phyloP scores from a whole-genome alignment of 2,888 invertebrate genomes.

The Cryptocephalus moraei region DNA sequence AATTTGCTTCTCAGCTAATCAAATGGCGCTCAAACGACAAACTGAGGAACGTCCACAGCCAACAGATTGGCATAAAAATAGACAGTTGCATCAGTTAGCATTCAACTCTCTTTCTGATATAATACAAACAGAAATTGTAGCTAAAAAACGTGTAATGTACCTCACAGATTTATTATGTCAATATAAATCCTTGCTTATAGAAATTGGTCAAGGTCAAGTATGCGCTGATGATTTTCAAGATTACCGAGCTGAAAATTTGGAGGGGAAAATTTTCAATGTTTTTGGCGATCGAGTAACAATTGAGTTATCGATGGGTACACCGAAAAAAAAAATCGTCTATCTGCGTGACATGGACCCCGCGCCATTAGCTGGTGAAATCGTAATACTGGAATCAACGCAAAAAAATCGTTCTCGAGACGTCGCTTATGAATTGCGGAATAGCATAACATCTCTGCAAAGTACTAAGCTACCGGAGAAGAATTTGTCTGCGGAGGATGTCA shows the following conservation, averaged over 20 bases:
- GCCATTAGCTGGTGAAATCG: conserved; percentile 2
- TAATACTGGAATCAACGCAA: conserved; percentile 1
- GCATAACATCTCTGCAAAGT: conserved; percentile 1
- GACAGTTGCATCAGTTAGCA: conserved; percentile 4
- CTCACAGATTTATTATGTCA: conserved; percentile 3
- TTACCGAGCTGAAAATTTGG: too few species aligned
- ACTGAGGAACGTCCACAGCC: conserved; percentile 3
- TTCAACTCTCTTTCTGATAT: conserved; percentile 3
- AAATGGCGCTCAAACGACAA: conserved; percentile 2
- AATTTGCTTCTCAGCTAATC: conserved; percentile 2
- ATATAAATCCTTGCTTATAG: conserved; percentile 2
- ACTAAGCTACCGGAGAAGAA: background rate
- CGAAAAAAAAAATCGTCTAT: conserved; percentile 3
- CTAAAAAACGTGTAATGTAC: conserved; percentile 2
- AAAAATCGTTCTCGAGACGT: conserved; percentile 3
- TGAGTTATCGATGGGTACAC: conserved; percentile 1
- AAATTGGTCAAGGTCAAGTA: background rate
- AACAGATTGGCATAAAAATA: conserved; percentile 4
- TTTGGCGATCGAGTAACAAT: conserved; percentile 4
- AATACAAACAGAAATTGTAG: conserved; percentile 1
- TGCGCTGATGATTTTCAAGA: background rate
- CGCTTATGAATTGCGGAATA: conserved; percentile 2
- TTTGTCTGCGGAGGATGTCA: conserved; percentile 1
- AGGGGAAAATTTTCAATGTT: background rate
- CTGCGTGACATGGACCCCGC: conserved; percentile 1